phyloP scores from a whole-genome alignment of 1,140 invertebrate species.

The Micrasema minimum region DNA sequence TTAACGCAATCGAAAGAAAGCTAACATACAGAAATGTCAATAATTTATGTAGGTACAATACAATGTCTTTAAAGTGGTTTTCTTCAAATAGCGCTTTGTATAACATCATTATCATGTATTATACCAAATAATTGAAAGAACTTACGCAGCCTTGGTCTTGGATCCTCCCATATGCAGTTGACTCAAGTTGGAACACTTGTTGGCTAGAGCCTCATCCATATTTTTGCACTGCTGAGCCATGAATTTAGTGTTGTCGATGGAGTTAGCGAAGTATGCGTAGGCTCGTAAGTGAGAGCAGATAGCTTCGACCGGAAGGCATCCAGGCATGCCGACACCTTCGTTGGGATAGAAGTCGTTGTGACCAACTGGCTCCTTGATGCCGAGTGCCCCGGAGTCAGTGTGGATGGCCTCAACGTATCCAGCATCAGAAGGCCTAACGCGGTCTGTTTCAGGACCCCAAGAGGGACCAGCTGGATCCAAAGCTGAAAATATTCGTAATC shows the following conservation, averaged over 20 bases:
- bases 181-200: slow-evolving; percentile 55
- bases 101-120: background rate
- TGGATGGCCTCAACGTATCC: slow-evolving; percentile 74
- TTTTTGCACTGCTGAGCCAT: slow-evolving; percentile 57
- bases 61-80: too few species aligned
- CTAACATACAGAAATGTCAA: too few species aligned
- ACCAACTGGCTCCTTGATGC: slow-evolving; percentile 67
- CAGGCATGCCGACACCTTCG: slow-evolving; percentile 69
- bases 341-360: slow-evolving; percentile 74
- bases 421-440: slow-evolving; percentile 64
- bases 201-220: slow-evolving; percentile 54
- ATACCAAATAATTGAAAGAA: too few species aligned
- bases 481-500: slow-evolving; percentile 51
- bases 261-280: slow-evolving; percentile 65
- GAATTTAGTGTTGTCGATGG: slow-evolving; percentile 55
- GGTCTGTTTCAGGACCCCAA: slow-evolving; percentile 54
- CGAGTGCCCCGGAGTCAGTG: slow-evolving; percentile 69
- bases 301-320: slow-evolving; percentile 63
- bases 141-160: slow-evolving; percentile 42
- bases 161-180: slow-evolving; percentile 58
- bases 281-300: slow-evolving; percentile 63
- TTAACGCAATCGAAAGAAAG: too few species aligned
- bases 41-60: too few species aligned
- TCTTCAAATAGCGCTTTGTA: too few species aligned
- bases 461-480: slow-evolving; percentile 66